phyloP scores from a whole-genome alignment of 35 echinoderm and acorn worm genomes.

The Ophiothrix spiculata region DNA sequence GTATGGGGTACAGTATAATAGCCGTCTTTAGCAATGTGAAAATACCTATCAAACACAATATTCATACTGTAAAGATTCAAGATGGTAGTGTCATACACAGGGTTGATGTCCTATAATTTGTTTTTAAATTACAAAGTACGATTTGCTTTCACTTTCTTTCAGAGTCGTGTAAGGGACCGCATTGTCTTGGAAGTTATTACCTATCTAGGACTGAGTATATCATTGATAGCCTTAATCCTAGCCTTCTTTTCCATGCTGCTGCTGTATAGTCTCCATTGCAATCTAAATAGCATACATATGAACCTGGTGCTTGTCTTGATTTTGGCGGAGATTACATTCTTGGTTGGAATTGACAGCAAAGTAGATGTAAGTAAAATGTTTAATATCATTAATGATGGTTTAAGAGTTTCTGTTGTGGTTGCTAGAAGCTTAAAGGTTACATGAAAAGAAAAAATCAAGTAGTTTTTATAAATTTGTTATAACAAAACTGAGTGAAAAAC shows the following conservation, averaged over 20 bases:
- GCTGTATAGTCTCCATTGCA: conserved; percentile 76
- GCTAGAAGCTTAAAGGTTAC: too few relatives aligned
- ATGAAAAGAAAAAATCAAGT: too few relatives aligned
- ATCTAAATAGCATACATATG: conserved; percentile 93
- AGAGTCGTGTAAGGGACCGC: conserved; percentile 12
- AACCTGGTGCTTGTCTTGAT: conserved; percentile 85
- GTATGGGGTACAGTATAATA: too few relatives aligned
- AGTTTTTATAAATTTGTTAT: too few relatives aligned
- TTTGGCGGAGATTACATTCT: conserved; percentile 71
- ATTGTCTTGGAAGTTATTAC: conserved; percentile 61
- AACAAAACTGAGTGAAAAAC: too few relatives aligned
- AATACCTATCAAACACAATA: too few relatives aligned
- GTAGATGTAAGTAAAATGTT: conserved; percentile 58
- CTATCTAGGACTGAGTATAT: conserved; percentile 61
- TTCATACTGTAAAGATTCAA: too few relatives aligned
- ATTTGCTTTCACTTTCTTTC: not conserved
- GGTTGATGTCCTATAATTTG: too few relatives aligned
- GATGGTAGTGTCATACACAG: too few relatives aligned
- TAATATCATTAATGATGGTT: not conserved
- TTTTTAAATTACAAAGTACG: too few relatives aligned
- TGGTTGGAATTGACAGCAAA: conserved; percentile 81
- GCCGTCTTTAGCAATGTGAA: too few relatives aligned
- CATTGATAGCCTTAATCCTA: conserved; percentile 59
- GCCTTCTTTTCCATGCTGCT: conserved; percentile 81
- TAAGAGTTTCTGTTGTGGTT: too few relatives aligned